A percentile compares a stretch with the other conserved stretches of the same genome.
Evolutionary conservation across 2,797 vertebrate genomes (phyloP).

Genomic region (Semotilus atromaculatus): DNA sequence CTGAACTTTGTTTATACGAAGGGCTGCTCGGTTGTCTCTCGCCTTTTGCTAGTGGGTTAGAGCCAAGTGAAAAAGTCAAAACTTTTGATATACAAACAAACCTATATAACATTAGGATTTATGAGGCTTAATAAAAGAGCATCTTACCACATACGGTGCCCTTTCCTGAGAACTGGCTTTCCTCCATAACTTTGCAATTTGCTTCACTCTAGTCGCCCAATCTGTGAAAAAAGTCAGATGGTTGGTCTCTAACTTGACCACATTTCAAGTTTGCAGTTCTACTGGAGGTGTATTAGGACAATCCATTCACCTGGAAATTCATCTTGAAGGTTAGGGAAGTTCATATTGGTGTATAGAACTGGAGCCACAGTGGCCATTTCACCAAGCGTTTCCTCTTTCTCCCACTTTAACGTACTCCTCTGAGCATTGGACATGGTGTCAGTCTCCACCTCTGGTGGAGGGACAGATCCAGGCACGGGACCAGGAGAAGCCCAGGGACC

Average conservation of each 20-base stretch:
- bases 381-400: constrained; percentile 94
- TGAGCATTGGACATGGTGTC: constrained; percentile 92
- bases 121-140: neutral
- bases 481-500: constrained; percentile 72
- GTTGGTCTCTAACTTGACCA: constrained; percentile 15
- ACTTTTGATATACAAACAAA: neutral
- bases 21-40: constrained; percentile 93
- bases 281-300: neutral
- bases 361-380: constrained; percentile 95
- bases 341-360: constrained; percentile 95
- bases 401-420: constrained; percentile 94
- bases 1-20: constrained; percentile 96
- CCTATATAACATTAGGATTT: neutral
- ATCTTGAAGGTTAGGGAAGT: constrained; percentile 90
- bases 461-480: constrained; percentile 18
- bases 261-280: neutral
- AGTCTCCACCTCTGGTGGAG: constrained; percentile 68
- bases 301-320: constrained; percentile 86
- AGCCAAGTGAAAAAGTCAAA: constrained; percentile 6
- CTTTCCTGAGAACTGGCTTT: constrained; percentile 97
- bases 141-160: constrained; percentile 92
- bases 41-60: constrained; percentile 89
- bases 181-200: constrained; percentile 97
- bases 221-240: constrained; percentile 74
- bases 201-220: constrained; percentile 95